These are phyloP conservation scores for Zygogramma bicolorata DNA, from an alignment of 2,888 invertebrate genomes.

Conservation along the genomic window DNA sequence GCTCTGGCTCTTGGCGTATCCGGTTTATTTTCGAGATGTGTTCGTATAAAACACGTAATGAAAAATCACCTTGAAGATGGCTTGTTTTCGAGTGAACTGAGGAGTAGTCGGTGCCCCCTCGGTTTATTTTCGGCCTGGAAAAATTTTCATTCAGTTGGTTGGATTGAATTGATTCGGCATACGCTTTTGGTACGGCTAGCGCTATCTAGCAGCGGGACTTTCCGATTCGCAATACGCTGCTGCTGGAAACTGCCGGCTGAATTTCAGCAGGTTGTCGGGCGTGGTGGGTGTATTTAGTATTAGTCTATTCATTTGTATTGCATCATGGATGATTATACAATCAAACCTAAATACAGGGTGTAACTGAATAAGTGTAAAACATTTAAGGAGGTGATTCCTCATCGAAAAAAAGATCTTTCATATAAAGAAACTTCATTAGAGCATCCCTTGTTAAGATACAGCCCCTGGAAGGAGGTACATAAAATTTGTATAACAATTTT, in stretches of 20 bases:
- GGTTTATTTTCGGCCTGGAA: conserved; percentile 10
- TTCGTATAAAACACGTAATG: not conserved
- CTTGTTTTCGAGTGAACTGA: conserved; percentile 12
- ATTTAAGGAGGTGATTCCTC: too few relatives aligned
- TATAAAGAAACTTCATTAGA: too few relatives aligned
- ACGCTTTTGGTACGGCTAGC: not conserved
- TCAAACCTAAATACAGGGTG: too few relatives aligned
- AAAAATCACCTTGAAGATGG: conserved; percentile 21
- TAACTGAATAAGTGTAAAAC: too few relatives aligned
- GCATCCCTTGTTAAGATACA: too few relatives aligned
- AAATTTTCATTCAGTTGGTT: conserved; percentile 9
- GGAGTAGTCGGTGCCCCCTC: not conserved
- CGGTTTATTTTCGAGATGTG: conserved; percentile 13
- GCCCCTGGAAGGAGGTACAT: too few relatives aligned
- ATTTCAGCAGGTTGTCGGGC: not conserved
- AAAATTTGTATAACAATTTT: too few relatives aligned
- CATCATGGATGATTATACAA: too few relatives aligned
- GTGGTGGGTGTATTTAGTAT: too few relatives aligned
- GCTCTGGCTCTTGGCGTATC: too few relatives aligned
- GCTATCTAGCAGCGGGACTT: conserved; percentile 10
- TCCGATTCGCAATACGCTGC: not conserved
- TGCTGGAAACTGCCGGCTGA: not conserved
- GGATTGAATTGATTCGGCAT: conserved; percentile 9
- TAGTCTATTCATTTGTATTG: too few relatives aligned
- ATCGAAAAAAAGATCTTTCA: too few relatives aligned